Base-by-base conservation (phyloP, 2,888 invertebrate species). In the Agrochola lota region DNA sequence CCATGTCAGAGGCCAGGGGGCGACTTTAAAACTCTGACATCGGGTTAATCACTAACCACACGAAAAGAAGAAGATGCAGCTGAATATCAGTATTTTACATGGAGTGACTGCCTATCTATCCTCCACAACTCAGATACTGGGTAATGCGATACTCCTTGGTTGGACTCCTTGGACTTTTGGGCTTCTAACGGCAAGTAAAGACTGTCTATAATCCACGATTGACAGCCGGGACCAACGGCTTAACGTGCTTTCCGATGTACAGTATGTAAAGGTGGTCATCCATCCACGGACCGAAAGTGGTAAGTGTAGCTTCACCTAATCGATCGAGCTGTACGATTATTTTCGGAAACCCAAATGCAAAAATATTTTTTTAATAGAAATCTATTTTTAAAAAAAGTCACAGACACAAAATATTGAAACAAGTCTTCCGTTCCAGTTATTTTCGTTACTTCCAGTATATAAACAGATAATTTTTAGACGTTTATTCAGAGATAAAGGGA, bases 401-500 rank as follows among this genome's bases (percentile, higher is more conserved):
- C 62, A 67, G 73, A 60, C 9, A 76, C 43, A 71, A 4, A 66
- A 67, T 67, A 75, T 77, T 70, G 77, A 78, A 77, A 70, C 1
- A 74, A 74, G 5, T 35, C 26, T 70, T 74, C 71, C 72, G 60
- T 71, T 46, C 35, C 63, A 70, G 64, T 76, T 85, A 82, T 81
- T 80, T 71, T 55, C 52, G 69, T 77, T 66, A 71, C 63, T 81
- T 71, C 52, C 74, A 81, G 46, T 63, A 0, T 64, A 80, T 78
- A 78, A 79, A 83, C 69, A 87, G 69, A 77, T 69, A 55, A 73
- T 85, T 73, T 77, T 62, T 73, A 64, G 74, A 74, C 70, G 71
- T 84, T 81, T 77, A 85, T 80, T 83, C 71, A 75, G 69, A 81
- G 30, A 80, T 71, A 89, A 68, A 69, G 69, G 20, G 35, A 20